Percentiles rank a stretch among this genome's conserved stretches.
These are phyloP conservation scores for Eugnorisma glareosa DNA, from an alignment of 2,888 invertebrate species.

Conservation along the genomic window DNA sequence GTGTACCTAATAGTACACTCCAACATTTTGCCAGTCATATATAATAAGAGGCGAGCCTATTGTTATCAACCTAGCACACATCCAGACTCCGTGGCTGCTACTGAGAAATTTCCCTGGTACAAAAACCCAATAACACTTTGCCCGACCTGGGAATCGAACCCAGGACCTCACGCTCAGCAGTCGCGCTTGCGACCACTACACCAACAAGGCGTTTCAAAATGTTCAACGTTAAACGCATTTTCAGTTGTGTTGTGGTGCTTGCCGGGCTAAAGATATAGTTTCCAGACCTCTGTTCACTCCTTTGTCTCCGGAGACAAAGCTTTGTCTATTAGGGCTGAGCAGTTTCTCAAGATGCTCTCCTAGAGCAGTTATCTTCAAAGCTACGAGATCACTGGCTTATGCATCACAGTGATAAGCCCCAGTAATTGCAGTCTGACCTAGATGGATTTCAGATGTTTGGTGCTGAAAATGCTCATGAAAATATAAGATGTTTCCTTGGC, in stretches of 20 bases:
- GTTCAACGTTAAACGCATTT: neutral
- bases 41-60: neutral
- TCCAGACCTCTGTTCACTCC: neutral
- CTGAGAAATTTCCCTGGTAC: neutral
- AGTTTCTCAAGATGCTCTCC: neutral
- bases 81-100: neutral
- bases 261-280: neutral
- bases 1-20: neutral
- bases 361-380: conserved; percentile 20
- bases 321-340: no score
- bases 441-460: neutral
- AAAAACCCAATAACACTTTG: neutral
- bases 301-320: conserved; percentile 19
- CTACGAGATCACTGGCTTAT: neutral
- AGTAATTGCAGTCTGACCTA: neutral
- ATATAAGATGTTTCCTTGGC: neutral
- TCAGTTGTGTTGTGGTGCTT: neutral
- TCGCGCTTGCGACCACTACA: neutral
- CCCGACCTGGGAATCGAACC: neutral
- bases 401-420: neutral
- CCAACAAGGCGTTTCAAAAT: neutral
- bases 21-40: neutral
- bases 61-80: neutral
- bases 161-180: neutral
- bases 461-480: neutral